Evolutionary conservation across 2,113 vertebrate genomes (phyloP), one percentile per base, ranked within the genome.

Genomic region (Boleophthalmus pectinirostris): DNA sequence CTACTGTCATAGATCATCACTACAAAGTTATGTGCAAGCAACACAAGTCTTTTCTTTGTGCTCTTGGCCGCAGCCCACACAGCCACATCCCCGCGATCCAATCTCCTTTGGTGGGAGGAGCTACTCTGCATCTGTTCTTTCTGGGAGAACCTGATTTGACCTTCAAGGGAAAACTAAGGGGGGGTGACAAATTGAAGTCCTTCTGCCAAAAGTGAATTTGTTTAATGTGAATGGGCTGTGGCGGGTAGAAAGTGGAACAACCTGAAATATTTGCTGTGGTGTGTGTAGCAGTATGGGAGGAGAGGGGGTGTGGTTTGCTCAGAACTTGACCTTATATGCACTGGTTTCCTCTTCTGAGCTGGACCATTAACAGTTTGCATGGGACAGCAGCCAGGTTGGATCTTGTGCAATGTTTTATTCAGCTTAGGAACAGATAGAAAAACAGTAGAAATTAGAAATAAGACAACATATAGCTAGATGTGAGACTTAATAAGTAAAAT

Each of bases 291-390:
- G 33, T 64, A 43, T 20, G 61, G 20, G 33, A 64, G 61, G 29
- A n/a, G 11, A 0, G 20, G 61, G 20, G 61, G 61, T 64, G 29
- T 64, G 61, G 61, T 43, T 64, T 64, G 33, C 18, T n/a, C 18
- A 35, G 61, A 64, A 64, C 61, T 64, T 43, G 7, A 38, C 61
- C 61, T 64, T 64, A 64, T 64, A 64, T 64, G 61, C 18, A 64
- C 33, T 38, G 7, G 33, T 43, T 64, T 64, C 61, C 61, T 64
- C 16, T n/a, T n/a, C 11, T 33, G 18, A 38, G 33, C 61, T 43
- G 33, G 33, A 38, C 20, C 33, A 64, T 64, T 33, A 64, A 64
- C 33, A 12, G 61, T 64, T 64, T 64, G 20, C 38, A 38, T 38
- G 33, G 61, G 61, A 35, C 20, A 64, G 9, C 10, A 64, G 33